Evolutionary conservation across 2,797 vertebrate species (phyloP).

Genomic region (Sebastes hopkinsi): DNA sequence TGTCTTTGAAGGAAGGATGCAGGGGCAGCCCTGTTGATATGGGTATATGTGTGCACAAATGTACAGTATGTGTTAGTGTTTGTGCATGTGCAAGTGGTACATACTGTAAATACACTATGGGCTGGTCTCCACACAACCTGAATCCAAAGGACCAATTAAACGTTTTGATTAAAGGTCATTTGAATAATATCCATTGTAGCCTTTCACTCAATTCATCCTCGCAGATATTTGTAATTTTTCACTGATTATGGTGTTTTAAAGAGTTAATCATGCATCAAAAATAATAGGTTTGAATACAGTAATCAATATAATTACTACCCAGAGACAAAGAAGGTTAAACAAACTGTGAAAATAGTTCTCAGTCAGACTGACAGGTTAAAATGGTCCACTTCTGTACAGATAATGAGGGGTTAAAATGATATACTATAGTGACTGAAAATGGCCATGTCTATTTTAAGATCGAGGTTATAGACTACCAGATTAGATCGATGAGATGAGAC

Average conservation of each 20-base stretch:
- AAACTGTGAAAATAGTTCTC: background rate
- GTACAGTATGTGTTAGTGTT: background rate
- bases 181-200: too few species aligned
- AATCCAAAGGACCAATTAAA: background rate
- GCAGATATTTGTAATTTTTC: background rate
- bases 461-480: constrained; percentile 12
- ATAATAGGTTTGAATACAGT: background rate
- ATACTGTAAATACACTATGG: background rate
- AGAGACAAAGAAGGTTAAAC: background rate
- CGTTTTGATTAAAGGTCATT: background rate
- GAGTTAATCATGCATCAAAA: background rate
- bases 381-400: background rate
- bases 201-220: background rate
- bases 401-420: constrained; percentile 7
- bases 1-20: too few species aligned
- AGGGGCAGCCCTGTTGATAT: background rate
- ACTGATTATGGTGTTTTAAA: background rate
- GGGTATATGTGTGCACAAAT: background rate
- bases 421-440: constrained; percentile 29
- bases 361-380: background rate
- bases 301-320: background rate
- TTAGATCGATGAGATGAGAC: constrained; percentile 10
- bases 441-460: constrained; percentile 34
- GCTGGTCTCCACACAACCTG: background rate
- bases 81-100: background rate